These are phyloP conservation scores for Drosophila persimilis DNA, from an alignment of 1,140 invertebrate genomes.

Conservation along the genomic window DNA sequence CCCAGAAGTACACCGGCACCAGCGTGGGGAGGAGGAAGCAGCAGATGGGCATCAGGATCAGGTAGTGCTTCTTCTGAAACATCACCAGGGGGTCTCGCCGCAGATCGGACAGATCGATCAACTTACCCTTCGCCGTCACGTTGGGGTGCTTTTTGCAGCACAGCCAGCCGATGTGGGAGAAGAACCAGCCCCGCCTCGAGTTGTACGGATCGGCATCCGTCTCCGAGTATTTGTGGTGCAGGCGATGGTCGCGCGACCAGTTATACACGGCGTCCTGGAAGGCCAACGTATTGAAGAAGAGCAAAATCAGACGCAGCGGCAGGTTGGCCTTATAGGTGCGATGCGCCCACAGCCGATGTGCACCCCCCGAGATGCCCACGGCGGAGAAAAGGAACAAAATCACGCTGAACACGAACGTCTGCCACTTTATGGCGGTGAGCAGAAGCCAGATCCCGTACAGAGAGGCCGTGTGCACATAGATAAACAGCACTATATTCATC, in stretches of 20 bases:
- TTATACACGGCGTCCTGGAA: conserved; percentile 96
- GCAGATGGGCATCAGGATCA: conserved; percentile 89
- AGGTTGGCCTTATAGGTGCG: conserved; percentile 96
- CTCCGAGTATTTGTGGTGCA: conserved; percentile 98
- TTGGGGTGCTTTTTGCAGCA: conserved; percentile 95
- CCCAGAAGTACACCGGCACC: conserved; percentile 92
- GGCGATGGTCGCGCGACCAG: conserved; percentile 96
- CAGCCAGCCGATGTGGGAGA: conserved; percentile 97
- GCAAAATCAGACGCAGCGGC: conserved; percentile 91
- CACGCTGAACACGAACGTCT: conserved; percentile 83
- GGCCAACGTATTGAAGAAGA: conserved; percentile 91
- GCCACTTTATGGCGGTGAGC: conserved; percentile 90
- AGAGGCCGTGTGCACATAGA: conserved; percentile 91
- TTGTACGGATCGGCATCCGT: conserved; percentile 98
- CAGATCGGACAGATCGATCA: conserved; percentile 94
- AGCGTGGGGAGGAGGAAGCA: conserved; percentile 94
- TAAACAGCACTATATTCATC: conserved; percentile 94
- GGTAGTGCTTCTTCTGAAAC: conserved; percentile 95
- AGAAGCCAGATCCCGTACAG: conserved; percentile 93
- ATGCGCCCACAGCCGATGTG: conserved; percentile 97
- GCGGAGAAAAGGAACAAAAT: conserved; percentile 84
- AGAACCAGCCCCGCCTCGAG: conserved; percentile 96
- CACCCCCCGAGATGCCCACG: conserved; percentile 95
- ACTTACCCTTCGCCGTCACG: conserved; percentile 92
- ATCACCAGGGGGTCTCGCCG: conserved; percentile 91